These are phyloP conservation scores for Halictus rubicundus DNA, from an alignment of 1,140 invertebrate species.

Conservation along the genomic window DNA sequence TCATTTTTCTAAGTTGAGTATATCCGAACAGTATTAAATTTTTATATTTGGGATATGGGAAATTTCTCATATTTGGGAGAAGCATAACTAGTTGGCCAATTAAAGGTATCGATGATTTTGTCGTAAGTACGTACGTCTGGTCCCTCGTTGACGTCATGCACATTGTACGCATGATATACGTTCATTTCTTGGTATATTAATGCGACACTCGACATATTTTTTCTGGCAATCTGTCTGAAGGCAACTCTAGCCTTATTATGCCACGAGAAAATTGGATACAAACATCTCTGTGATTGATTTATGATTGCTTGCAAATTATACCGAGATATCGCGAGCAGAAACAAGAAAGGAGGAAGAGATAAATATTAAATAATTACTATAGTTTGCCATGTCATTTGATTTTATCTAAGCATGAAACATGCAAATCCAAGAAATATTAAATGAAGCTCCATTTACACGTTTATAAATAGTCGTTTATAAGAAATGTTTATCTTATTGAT, in stretches of 20 bases:
- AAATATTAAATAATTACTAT: not conserved
- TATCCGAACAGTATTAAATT: too few relatives aligned
- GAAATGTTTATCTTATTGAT: too few relatives aligned
- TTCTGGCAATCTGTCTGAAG: not conserved
- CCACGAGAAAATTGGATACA: conserved; percentile 1
- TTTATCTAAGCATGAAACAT: not conserved
- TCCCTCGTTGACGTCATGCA: not conserved
- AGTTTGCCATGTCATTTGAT: not conserved
- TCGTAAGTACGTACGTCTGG: not conserved
- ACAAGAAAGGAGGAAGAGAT: not conserved
- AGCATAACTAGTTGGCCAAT: too few relatives aligned
- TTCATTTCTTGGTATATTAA: conserved; percentile 9
- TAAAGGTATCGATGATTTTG: not conserved
- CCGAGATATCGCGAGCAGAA: not conserved
- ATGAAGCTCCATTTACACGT: too few relatives aligned
- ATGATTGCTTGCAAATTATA: not conserved
- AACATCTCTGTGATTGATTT: not conserved
- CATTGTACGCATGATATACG: not conserved
- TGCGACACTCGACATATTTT: conserved; percentile 45
- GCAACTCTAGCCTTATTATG: not conserved
- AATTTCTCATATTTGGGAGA: too few relatives aligned
- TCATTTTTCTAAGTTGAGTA: too few relatives aligned
- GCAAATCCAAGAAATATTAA: too few relatives aligned
- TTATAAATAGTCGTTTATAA: too few relatives aligned
- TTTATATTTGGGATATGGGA: too few relatives aligned